Evolutionary conservation across 2,113 vertebrate genomes (phyloP), one percentile per base, ranked within the genome.

Genomic region (Bucco capensis): DNA sequence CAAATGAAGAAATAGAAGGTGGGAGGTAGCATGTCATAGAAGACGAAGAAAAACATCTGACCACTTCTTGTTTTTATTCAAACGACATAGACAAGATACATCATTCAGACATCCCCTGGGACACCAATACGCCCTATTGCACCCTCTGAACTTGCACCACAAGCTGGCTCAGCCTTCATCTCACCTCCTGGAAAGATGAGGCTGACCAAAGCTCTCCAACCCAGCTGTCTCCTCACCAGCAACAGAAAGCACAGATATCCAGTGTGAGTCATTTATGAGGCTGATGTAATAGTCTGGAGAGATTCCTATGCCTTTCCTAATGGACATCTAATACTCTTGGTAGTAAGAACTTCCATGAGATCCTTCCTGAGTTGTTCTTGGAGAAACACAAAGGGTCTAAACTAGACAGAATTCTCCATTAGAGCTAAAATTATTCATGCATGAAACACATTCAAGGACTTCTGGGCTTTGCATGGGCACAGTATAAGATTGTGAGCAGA

Each of bases 281-380:
- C 69, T 91, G 92, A 77, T 40, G 72, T 67, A 47, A 91, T 12
- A 40, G 70, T 15, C 86, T 92, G 94, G 90, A 90, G 62, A 83
- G 24, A 19, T 10, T 30, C 78, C 89, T 28, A 19, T 6, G 74
- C 56, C 24, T 37, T 17, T 83, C 72, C 88, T 74, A 42, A 40
- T 2, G 5, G 50, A 89, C 57, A 56, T 37, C 33, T 38, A 19
- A 65, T 33, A 85, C 16, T 27, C 49, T 1, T 0, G 0, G 82
- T 3, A 54, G 23, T 7, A 67, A 69, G 50, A 66, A 38, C 56
- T 71, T 50, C 58, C 93, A 66, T 35, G 31, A 24, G 25, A 76
- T 80, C 47, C 54, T 53, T 54, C 67, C 58, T 9, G 38, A 89
- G 47, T 9, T 58, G 53, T 44, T 62, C 51, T 87, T 58, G 51